Evolutionary conservation across 2,888 invertebrate species (phyloP), one percentile per base, ranked within the genome.

Genomic region (Calameuta filiformis): DNA sequence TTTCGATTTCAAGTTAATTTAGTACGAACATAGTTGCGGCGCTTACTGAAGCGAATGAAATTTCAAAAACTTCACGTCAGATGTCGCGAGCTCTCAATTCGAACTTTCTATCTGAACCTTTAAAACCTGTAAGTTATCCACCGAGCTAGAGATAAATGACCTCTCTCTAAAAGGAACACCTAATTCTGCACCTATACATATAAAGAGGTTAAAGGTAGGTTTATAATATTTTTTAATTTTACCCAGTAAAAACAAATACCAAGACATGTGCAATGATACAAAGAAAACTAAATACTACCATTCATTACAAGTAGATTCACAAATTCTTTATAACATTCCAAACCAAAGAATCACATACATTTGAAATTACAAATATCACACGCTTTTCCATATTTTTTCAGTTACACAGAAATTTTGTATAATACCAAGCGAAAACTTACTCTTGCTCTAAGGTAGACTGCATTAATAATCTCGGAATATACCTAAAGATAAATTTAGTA

Each of bases 401-500:
- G 23, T 23, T 56, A 2, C 23, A 23, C 2, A 56, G 9, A 35
- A 37, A 2, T 23, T 40, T 56, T 23, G 23, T 23, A 56, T 23
- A 23, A 11, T 56, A 56, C 9, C 23, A 23, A 23, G 23, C 23
- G 9, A 56, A 56, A 56, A 23, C 9, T 56, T 56, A 56, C 23
- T 40, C 40, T 23, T 56, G 23, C 56, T 56, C 56, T 23, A 56
- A 56, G 56, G 9, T 23, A 56, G 23, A 15, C 40, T 56, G 23
- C 56, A 56, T 80, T 76, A 82, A 79, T 78, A 75, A 77, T 76
- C 75, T 30, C 37, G 76, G 75, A 35, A 77, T 79, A 56, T 56
- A 56, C 56, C 56, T 71, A 12, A 12, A 33, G 31, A 71, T 76
- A 82, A 77, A 79, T 81, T 80, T 82, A 81, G 75, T 75, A 31